phyloP scores from a whole-genome alignment of 2,888 invertebrate species.

The Orthosia incerta region DNA sequence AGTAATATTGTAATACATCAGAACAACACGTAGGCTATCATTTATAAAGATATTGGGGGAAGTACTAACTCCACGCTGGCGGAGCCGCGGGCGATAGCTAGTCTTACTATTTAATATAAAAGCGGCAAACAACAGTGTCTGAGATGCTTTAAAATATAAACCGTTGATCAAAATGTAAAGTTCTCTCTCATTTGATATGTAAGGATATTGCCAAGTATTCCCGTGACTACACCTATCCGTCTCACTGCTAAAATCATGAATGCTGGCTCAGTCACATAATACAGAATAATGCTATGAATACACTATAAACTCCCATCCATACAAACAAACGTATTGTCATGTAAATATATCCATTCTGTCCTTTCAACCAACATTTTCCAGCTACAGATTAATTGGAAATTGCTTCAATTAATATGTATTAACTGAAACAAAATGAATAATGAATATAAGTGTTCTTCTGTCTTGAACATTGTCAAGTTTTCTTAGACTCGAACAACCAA shows the following conservation, averaged over 20 bases:
- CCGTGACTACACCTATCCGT: constrained; percentile 19
- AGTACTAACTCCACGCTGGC: too few relatives aligned
- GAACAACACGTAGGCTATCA: too few relatives aligned
- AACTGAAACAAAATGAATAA: constrained; percentile 47
- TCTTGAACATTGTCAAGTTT: constrained; percentile 47
- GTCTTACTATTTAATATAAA: too few relatives aligned
- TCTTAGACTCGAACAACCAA: constrained; percentile 17
- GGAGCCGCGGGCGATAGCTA: too few relatives aligned
- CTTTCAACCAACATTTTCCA: constrained; percentile 48
- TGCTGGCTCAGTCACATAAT: constrained; percentile 36
- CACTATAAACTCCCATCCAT: constrained; percentile 22
- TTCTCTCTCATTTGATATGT: constrained; percentile 3
- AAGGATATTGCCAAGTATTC: constrained; percentile 21
- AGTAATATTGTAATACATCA: too few relatives aligned
- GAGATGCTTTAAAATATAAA: background rate
- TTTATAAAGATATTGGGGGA: too few relatives aligned
- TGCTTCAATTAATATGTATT: constrained; percentile 51
- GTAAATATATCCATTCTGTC: constrained; percentile 46
- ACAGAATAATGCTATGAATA: constrained; percentile 40
- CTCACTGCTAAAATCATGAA: constrained; percentile 27
- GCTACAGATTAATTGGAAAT: constrained; percentile 53
- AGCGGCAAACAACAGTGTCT: too few relatives aligned
- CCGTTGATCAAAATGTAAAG: constrained; percentile 1
- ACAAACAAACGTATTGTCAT: constrained; percentile 50
- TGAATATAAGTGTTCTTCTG: constrained; percentile 28